These are phyloP conservation scores for Delichon dasypus DNA, from an alignment of 2,797 vertebrate species.

Conservation along the genomic window DNA sequence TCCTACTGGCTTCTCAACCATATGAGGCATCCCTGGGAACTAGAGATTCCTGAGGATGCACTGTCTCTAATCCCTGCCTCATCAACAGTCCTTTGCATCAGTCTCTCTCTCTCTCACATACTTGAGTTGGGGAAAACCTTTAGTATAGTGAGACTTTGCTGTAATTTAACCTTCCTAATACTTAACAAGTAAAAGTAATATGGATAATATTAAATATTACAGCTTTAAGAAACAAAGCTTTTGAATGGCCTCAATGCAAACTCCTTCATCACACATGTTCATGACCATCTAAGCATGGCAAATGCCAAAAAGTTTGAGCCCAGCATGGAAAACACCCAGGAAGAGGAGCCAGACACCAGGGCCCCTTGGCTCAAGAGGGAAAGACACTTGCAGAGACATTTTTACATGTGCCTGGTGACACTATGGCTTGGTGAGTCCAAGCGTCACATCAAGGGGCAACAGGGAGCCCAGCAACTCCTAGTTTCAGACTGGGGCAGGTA, in stretches of 20 bases:
- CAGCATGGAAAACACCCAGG: not conserved
- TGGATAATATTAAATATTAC: not conserved
- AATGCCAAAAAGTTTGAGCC: not conserved
- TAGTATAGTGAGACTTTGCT: not conserved
- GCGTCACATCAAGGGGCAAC: not conserved
- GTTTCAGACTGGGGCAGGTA: not conserved
- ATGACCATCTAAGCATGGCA: not conserved
- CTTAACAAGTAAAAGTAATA: not conserved
- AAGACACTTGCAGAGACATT: not conserved
- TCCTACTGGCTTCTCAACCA: not conserved
- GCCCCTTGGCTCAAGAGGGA: not conserved
- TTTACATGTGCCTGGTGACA: not conserved
- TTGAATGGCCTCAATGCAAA: not conserved
- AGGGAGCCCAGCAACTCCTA: not conserved
- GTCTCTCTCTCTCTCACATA: not conserved
- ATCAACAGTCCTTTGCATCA: not conserved
- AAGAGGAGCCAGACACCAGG: not conserved
- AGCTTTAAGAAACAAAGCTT: not conserved
- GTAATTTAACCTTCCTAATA: not conserved
- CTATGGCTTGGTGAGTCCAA: not conserved
- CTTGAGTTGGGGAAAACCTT: not conserved
- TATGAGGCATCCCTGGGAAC: not conserved
- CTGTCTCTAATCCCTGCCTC: not conserved
- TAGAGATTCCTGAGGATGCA: not conserved
- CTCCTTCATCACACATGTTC: not conserved